Base-by-base conservation (phyloP, 2,888 invertebrate genomes). In the Drosophila quasianomalipes region DNA sequence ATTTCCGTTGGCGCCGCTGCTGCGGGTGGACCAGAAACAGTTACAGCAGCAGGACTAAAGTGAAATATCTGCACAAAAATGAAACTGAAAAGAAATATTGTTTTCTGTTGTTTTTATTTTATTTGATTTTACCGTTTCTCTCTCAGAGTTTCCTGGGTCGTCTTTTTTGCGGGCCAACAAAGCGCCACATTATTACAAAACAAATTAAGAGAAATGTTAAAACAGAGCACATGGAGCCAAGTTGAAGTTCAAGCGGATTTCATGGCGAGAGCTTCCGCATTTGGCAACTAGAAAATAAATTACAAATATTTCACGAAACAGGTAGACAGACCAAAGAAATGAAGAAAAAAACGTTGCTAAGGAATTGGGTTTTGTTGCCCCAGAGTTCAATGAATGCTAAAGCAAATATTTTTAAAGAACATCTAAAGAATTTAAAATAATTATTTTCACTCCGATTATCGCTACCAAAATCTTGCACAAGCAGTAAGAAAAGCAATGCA, bases 141-240 rank as follows among this genome's bases (percentile, higher is more conserved):
- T 59, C 41, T 41, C 47, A 31, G 65, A 55, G 52, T 58, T 57
- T 65, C 54, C 53, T 33, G 57, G 39, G 60, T 52, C 44, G 31
- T 37, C 47, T 39, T 59, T 39, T 59, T 22, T 28, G 51, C 51
- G 52, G 44, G 33, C 61, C 70, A 68, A 73, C 68, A 71, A 74
- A 79, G 74, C 70, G 73, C 75, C 71, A 74, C 79, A 79, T 80
- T 83, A 80, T 82, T 77, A 68, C 85, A 89, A 89, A 88, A 89
- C 84, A 88, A 89, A 88, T 88, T 88, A 85, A 89, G 84, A 88
- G 81, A 89, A 89, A 84, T 84, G 81, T 76, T 78, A 70, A 87
- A 82, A 82, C 78, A 86, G 85, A 85, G 69, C 71, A 67, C 80
- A 82, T 74, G 77, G 64, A 71, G 61, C 60, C 76, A 69, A 60